Evolutionary conservation across 2,797 vertebrate genomes (phyloP), one percentile per base, ranked within the genome.

Genomic region (Aeoliscus strigatus): DNA sequence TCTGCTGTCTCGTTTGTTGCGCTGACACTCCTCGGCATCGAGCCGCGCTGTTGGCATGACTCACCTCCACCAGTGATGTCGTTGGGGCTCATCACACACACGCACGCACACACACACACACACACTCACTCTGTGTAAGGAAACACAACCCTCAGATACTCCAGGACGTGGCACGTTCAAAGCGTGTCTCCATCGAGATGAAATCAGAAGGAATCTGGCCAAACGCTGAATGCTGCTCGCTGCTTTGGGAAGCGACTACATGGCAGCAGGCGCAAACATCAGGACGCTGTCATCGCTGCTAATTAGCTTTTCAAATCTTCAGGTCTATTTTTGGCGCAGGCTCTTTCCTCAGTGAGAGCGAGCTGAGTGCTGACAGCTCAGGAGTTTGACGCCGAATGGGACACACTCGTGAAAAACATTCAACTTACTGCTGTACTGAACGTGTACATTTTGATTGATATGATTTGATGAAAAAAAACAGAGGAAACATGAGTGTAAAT

Each of bases 21-120:
- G 17, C 55, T 66, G 58, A 71, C 15, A 25, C 59, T 60, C 39
- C 59, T 60, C 39, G 27, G 39, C 50, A 29, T 50, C 9, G 13
- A 70, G 62, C 51, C 42, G 66, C 36, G 3, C 48, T 24, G 54
- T 59, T 14, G n/a, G 51, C 33, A 57, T 85, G 83, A 85, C 71
- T 87, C 83, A 86, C 70, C 78, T 70, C 64, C 49, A 27, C 53
- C 48, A 51, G 46, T 62, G 59, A 79, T 70, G 59, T 81, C 64
- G 73, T 58, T 51, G 36, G 41, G 21, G 14, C 59, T 52, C 62
- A 43, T 40, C 4, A n/a, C n/a, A 27, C 27, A 2, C 44, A 35
- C 44, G 44, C 34, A 24, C 38, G 24, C 38, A 43, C 29, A 44
- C 27, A 12, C 28, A 47, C 50, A 62, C 31, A 58, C 38, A 37